phyloP scores from a whole-genome alignment of 2,797 vertebrate genomes.

The Xiphorhynchus erythropygius region DNA sequence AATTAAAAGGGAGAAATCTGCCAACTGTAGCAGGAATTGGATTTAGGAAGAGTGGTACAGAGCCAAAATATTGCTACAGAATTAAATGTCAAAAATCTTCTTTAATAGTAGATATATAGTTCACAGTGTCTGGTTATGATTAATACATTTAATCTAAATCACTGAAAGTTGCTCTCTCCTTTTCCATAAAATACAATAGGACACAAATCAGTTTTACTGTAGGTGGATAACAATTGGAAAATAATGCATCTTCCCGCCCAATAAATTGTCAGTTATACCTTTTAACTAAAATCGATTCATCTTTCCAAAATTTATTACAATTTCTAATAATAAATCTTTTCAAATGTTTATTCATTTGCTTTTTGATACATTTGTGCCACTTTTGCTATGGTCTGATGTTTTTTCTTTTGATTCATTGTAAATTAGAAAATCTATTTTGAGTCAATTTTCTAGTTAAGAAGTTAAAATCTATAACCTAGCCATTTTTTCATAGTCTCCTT shows the following conservation, averaged over 20 bases:
- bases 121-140: slow-evolving; percentile 98
- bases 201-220: slow-evolving; percentile 99
- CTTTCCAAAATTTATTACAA: slow-evolving; percentile 96
- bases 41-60: slow-evolving; percentile 89
- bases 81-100: slow-evolving; percentile 99
- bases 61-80: slow-evolving; percentile 98
- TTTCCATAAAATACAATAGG: slow-evolving; percentile 99
- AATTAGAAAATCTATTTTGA: slow-evolving; percentile 98
- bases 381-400: slow-evolving; percentile 97
- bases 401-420: slow-evolving; percentile 92
- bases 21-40: slow-evolving; percentile 89
- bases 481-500: slow-evolving; percentile 77
- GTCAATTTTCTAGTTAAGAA: slow-evolving; percentile 97
- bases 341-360: slow-evolving; percentile 99
- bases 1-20: slow-evolving; percentile 94
- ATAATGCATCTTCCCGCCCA: slow-evolving; percentile 99
- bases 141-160: slow-evolving; percentile 99
- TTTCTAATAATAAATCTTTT: slow-evolving; percentile 96
- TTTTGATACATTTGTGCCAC: slow-evolving; percentile 99
- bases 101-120: slow-evolving; percentile 98
- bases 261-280: slow-evolving; percentile 99
- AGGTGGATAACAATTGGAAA: slow-evolving; percentile 99
- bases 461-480: slow-evolving; percentile 85
- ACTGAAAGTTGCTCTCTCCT: slow-evolving; percentile 95
- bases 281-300: slow-evolving; percentile 99